Percentiles rank a stretch among this genome's conserved stretches.
Conservation (phyloP, 23 tunicate genomes). For the Halocynthia roretzi region DNA sequence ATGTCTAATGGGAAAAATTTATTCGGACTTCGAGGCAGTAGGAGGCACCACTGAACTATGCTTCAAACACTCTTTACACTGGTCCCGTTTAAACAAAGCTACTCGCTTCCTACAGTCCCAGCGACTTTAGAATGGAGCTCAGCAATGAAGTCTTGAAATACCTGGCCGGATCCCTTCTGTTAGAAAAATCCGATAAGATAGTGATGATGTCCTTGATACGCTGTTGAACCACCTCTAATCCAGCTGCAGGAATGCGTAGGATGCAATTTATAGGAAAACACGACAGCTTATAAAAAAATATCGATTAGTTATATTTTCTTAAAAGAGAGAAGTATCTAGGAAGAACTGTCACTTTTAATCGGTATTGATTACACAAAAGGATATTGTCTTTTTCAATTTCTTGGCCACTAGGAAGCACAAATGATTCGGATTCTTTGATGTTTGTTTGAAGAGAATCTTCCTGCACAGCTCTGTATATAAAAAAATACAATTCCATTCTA, state of each 20-base stretch:
- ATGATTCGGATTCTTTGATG: constrained; percentile 45
- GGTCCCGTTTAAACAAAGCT: too few relatives aligned
- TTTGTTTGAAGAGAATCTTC: constrained; percentile 70
- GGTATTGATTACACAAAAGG: constrained; percentile 23
- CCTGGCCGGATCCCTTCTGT: constrained; percentile 72
- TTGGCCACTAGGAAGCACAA: constrained; percentile 78
- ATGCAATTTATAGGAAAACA: neutral
- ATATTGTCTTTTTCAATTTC: constrained; percentile 75
- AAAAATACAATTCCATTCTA: neutral
- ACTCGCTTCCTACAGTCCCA: too few relatives aligned
- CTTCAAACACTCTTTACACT: too few relatives aligned
- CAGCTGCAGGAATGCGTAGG: constrained; percentile 37
- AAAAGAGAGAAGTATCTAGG: too few relatives aligned
- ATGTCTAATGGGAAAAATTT: too few relatives aligned
- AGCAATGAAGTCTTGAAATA: too few relatives aligned
- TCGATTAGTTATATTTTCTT: too few relatives aligned
- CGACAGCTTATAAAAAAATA: too few relatives aligned
- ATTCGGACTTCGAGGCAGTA: too few relatives aligned
- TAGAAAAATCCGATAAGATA: constrained; percentile 63
- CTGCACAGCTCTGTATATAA: constrained; percentile 3
- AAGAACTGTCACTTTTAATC: too few relatives aligned
- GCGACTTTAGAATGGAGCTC: too few relatives aligned
- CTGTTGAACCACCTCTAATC: constrained; percentile 57
- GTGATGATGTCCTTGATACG: constrained; percentile 77
- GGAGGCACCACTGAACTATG: too few relatives aligned